Base-by-base conservation (phyloP, 30 jellyfish, hydroid and myxozoan species). In the Euphysa ruthae region DNA sequence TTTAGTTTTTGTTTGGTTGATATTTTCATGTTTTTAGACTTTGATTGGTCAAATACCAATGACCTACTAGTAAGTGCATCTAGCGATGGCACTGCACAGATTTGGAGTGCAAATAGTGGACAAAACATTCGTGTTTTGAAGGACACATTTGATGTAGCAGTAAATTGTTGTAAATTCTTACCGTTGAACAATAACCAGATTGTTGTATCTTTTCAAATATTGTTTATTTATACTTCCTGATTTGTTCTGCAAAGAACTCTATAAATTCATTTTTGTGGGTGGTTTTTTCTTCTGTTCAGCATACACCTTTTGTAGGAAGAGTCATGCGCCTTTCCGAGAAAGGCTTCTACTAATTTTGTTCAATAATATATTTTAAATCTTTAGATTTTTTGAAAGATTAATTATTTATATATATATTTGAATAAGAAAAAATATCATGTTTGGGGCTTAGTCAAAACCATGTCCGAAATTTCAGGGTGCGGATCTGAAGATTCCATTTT, bases 41-140 rank as follows among this genome's bases (percentile, higher is more conserved):
- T 88, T 70, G 97, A 80, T 54, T 88, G 97, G 97, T 80, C 97
- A 14, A 51, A 75, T 28, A 81, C 94, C 32, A 80, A 88, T 63
- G 97, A 88, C 32, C 81, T 88, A 76, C 71, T 88, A 22, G 81
- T 74, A 5, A 79, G 94, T 25, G 88, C 94, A 33, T 79, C 94
- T 30, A 60, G 49, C 43, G 97, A 88, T 79, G 81, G 90, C 43
- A 71, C 97, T 3, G 94, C 97, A 4, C 71, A 88, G n/a, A 82
- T 88, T 1, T 88, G 97, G 97, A 50, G 75, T 63, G 35, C 94
- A 1, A 33, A 57, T 19, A 72, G 92, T 60, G 97, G 97, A 2
- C 93, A 74, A 38, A 70, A 49, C 52, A 63, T 79, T 50, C 82
- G 97, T 21, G 89, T 76, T 4, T 43, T 88, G 6, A 89, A 81